Conservation (phyloP, 1,140 invertebrate genomes). For the Linepithema humile region DNA sequence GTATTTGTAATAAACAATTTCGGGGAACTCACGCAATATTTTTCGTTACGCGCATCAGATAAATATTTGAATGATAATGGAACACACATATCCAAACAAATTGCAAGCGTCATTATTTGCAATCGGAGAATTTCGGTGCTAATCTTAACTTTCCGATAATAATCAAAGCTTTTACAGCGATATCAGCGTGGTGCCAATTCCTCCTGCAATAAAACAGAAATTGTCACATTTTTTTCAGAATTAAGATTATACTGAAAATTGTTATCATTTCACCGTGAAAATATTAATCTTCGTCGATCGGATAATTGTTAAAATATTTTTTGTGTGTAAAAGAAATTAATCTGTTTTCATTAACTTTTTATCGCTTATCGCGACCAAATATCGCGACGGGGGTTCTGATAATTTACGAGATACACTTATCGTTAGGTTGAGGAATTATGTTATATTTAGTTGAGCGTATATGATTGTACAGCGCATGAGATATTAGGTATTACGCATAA, state of each 20-base stretch:
- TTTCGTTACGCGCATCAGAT: constrained; percentile 14
- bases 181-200: background rate
- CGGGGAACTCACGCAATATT: background rate
- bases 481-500: background rate
- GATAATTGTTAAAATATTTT: background rate
- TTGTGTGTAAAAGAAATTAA: background rate
- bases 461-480: background rate
- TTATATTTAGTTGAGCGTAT: constrained; percentile 2
- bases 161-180: background rate
- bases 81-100: background rate
- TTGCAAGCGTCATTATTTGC: background rate
- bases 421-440: background rate
- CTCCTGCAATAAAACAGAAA: too few relatives aligned
- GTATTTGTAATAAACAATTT: background rate
- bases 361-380: background rate
- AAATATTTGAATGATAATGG: constrained; percentile 41
- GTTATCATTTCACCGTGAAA: background rate
- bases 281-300: background rate
- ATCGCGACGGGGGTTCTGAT: constrained; percentile 1
- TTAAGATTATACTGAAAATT: background rate
- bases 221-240: background rate
- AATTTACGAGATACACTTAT: constrained; percentile 11
- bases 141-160: background rate
- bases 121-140: background rate
- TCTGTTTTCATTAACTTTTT: constrained; percentile 26